Evolutionary conservation across 2,888 invertebrate species (phyloP).

Genomic region (Eucera pruinosa): DNA sequence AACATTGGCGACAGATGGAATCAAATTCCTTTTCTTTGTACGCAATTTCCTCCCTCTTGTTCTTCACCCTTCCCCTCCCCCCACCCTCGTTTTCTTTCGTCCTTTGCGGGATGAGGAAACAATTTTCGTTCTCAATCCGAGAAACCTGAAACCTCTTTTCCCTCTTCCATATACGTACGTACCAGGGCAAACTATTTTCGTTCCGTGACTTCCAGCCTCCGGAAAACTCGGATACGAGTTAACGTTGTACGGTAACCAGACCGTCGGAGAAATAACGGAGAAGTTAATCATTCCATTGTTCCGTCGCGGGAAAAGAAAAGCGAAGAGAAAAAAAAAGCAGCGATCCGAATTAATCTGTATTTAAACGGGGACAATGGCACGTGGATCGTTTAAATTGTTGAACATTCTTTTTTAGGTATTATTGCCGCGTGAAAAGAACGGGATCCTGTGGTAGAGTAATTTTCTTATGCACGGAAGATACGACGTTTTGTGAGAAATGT

Average conservation of each 20-base stretch:
- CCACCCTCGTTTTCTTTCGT: neutral
- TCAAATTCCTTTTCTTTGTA: conserved; percentile 42
- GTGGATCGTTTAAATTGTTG: conserved; percentile 9
- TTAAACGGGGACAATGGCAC: conserved; percentile 13
- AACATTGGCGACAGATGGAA: conserved; percentile 46
- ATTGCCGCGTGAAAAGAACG: neutral
- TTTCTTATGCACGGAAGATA: neutral
- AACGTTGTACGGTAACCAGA: conserved; percentile 9
- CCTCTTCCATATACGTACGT: neutral
- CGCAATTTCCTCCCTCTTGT: conserved; percentile 19
- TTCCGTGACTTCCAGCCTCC: neutral
- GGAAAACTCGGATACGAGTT: conserved; percentile 3
- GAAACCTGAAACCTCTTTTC: conserved; percentile 1
- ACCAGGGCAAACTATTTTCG: neutral
- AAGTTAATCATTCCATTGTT: conserved; percentile 34
- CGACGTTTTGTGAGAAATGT: neutral
- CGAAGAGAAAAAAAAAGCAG: neutral
- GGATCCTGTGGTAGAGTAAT: neutral
- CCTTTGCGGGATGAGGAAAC: conserved; percentile 5
- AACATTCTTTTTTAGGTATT: conserved; percentile 4
- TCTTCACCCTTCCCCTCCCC: no score
- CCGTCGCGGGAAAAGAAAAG: neutral
- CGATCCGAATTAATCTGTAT: conserved; percentile 11
- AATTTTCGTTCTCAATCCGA: conserved; percentile 12
- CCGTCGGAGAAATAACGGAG: conserved; percentile 12